Evolutionary conservation across 2,888 invertebrate species (phyloP), one percentile per base, ranked within the genome.

Genomic region (Polymixis flavicincta): DNA sequence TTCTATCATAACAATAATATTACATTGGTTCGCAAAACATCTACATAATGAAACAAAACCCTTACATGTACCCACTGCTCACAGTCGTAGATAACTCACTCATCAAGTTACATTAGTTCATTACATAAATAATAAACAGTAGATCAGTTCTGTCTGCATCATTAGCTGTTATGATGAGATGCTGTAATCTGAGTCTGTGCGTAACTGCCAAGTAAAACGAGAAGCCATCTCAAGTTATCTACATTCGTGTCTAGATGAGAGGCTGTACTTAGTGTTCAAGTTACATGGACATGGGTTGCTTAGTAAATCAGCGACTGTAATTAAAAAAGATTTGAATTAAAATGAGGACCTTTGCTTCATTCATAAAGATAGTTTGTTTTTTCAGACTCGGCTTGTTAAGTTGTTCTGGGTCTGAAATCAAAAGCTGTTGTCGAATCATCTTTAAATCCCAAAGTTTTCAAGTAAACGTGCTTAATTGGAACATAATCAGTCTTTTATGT

Each of bases 71-170:
- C 4, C 32, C 25, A 25, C 48, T 59, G 17, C 37, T 11, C 13
- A 37, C 57, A 32, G 52, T 65, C 76, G 37, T 45, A 71, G 54
- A 70, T 70, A 70, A 52, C 48, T 54, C n/a, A 50, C 8, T 50
- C 64, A 71, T 85, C 72, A n/a, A 50, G 71, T 85, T 83, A 85
- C 83, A 68, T 84, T 32, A 52, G n/a, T 7, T 45, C 37, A 76
- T 85, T 81, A 81, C 45, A 83, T 87, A 85, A 84, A 88, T 79
- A 88, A 75, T 65, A 67, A 68, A 83, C 80, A 80, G 78, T 71
- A 61, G 73, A 69, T 76, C 59, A 32, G 52, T 17, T 69, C 71
- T 71, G 60, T 57, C 22, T 77, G 67, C 64, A 61, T 76, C 76
- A 32, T 74, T 79, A 25, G 74, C 59, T 68, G 73, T 52, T 74